Conservation (phyloP, 2,113 vertebrate genomes). For the Ceyx melanurus region DNA sequence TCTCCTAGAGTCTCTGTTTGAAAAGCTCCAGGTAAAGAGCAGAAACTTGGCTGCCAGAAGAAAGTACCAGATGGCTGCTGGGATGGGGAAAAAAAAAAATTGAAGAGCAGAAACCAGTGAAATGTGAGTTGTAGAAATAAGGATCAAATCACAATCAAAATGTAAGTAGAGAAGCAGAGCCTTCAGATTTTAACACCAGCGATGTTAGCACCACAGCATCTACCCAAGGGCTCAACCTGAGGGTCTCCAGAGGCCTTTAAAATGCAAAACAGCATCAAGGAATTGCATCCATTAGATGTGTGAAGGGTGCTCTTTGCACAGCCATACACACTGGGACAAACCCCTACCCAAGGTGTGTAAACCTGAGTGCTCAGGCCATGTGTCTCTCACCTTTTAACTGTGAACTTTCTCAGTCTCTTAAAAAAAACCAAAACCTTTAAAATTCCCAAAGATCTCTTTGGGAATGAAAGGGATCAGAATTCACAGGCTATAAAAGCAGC, state of each 20-base stretch:
- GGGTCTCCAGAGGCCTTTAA: neutral
- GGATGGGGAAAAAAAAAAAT: slow-evolving; percentile 26
- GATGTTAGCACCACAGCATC: slow-evolving; percentile 8
- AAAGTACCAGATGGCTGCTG: slow-evolving; percentile 63
- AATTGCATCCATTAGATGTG: neutral
- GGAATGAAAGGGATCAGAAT: neutral
- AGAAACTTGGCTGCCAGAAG: slow-evolving; percentile 65
- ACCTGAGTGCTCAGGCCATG: neutral
- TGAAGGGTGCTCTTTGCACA: neutral
- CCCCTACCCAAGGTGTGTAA: accelerated
- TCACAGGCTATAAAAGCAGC: neutral
- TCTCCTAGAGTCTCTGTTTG: neutral
- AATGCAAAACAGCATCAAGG: slow-evolving; percentile 2
- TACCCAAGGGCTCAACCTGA: neutral
- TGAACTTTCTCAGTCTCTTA: neutral
- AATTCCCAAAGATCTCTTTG: neutral
- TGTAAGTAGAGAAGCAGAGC: slow-evolving; percentile 49
- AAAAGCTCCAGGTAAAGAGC: slow-evolving; percentile 63
- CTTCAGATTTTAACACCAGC: slow-evolving; percentile 1
- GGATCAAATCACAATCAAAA: slow-evolving; percentile 32
- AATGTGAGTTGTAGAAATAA: slow-evolving; percentile 58
- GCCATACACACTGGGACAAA: neutral
- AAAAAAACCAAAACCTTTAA: neutral
- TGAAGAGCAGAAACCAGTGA: slow-evolving; percentile 42
- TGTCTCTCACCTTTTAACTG: neutral